These are phyloP conservation scores for Salvelinus sp. DNA, from an alignment of 2,113 vertebrate genomes.

Conservation along the genomic window DNA sequence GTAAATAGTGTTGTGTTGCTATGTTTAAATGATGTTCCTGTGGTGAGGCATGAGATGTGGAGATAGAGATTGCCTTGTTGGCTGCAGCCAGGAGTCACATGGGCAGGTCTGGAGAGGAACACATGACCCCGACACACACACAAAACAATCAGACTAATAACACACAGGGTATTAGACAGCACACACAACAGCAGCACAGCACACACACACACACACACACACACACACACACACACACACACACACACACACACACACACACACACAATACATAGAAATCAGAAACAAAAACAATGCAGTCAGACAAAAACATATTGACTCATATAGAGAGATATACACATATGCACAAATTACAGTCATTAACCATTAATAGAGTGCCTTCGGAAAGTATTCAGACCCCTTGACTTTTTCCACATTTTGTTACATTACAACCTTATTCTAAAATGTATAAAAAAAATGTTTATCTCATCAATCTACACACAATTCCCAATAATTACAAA, in stretches of 20 bases:
- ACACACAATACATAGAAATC: background rate
- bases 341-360: too few species aligned
- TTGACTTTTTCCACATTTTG: too few species aligned
- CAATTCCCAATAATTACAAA: too few species aligned
- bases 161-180: background rate
- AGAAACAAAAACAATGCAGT: background rate
- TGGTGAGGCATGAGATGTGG: background rate
- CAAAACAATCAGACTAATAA: background rate
- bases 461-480: too few species aligned
- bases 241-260: constrained; percentile 24
- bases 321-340: too few species aligned
- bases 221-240: constrained; percentile 1
- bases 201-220: constrained; percentile 2
- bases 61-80: constrained; percentile 10
- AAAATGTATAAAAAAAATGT: too few species aligned
- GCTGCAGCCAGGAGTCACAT: background rate
- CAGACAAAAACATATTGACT: background rate
- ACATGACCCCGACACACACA: constrained; percentile 19
- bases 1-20: background rate
- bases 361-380: too few species aligned
- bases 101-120: background rate
- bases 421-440: too few species aligned
- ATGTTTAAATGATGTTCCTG: background rate
- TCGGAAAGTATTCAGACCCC: too few species aligned
- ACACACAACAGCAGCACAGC: too few species aligned